These are phyloP conservation scores for Tolmerus cingulatus DNA, from an alignment of 2,888 invertebrate genomes.

Conservation along the genomic window DNA sequence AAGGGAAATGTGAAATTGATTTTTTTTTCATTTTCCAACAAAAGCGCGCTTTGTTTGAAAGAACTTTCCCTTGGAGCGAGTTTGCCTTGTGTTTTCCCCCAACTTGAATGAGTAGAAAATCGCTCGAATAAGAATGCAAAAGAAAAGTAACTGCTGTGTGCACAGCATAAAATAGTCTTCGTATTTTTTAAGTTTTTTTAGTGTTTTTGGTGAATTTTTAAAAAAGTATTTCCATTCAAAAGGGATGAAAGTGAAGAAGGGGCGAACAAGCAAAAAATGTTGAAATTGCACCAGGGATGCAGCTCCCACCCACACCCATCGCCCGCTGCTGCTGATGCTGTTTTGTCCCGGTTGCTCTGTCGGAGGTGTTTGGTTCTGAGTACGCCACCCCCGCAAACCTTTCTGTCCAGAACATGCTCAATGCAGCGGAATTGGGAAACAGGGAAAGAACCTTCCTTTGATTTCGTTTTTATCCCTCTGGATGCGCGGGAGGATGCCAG, in stretches of 20 bases:
- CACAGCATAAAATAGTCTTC: constrained; percentile 18
- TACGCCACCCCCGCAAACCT: not conserved
- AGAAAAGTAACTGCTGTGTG: not conserved
- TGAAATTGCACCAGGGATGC: constrained; percentile 7
- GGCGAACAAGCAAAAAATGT: not conserved
- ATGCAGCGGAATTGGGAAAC: not conserved
- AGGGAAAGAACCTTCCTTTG: not conserved
- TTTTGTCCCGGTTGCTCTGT: not conserved
- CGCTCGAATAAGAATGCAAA: constrained; percentile 9
- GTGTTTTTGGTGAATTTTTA: constrained; percentile 10
- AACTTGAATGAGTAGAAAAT: constrained; percentile 18
- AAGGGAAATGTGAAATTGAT: constrained; percentile 25
- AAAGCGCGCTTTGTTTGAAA: constrained; percentile 17
- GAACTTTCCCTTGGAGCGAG: constrained; percentile 23
- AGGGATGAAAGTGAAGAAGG: not conserved
- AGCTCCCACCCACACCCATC: not conserved
- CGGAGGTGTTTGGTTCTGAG: not conserved
- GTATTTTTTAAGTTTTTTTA: not conserved
- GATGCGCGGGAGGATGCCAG: not conserved
- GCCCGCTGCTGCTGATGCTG: not conserved
- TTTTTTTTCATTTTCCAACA: constrained; percentile 9
- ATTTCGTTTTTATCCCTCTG: not conserved
- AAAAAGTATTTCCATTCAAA: constrained; percentile 9
- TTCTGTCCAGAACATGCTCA: not conserved
- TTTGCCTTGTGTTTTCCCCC: constrained; percentile 17